Evolutionary conservation across 2,797 vertebrate species (phyloP), one percentile per base, ranked within the genome.

Genomic region (Sparidentex hasta): DNA sequence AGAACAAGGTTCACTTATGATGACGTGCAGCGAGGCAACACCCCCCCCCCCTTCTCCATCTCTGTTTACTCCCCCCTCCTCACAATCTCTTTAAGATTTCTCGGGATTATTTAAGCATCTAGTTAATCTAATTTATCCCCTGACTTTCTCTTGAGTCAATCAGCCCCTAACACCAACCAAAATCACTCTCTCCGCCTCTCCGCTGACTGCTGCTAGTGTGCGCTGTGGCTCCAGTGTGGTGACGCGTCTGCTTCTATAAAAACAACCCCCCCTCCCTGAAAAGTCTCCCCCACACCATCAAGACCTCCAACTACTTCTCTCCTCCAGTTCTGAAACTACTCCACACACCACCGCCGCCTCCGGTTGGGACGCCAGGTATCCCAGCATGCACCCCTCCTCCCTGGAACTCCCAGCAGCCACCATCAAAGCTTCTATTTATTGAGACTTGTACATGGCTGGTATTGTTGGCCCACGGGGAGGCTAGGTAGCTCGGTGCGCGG

Each of bases 361-460:
- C 86, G 85, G 86, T 81, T 33, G 33, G 64, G 86, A 90, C 87
- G 90, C 93, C 95, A 95, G 89, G 81, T 93, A 92, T 94, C 93
- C 94, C 95, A 91, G 83, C 91, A 89, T 93, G 89, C 93, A 80
- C 88, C 80, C 76, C 80, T 78, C 83, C 83, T 80, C 71, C 78
- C 82, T 93, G 87, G 90, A 94, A 92, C 93, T 93, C 93, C 92
- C 92, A 71, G 77, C 82, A 85, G 91, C 84, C 85, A 65, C 85
- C 89, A 90, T 96, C 95, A 95, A 96, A 95, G 95, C 91, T 78
- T 84, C 94, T 92, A 86, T 95, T 95, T 94, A 94, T 92, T 80
- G 75, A 87, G 85, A 74, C 85, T 81, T 56, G 81, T 83, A 93
- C 91, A 93, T 92, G 92, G 92, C 88, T 71, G 85, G 84, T 91